Percentiles rank a stretch among this genome's conserved stretches.
Conservation (phyloP, 2,113 vertebrate genomes). For the Lontra canadensis region DNA sequence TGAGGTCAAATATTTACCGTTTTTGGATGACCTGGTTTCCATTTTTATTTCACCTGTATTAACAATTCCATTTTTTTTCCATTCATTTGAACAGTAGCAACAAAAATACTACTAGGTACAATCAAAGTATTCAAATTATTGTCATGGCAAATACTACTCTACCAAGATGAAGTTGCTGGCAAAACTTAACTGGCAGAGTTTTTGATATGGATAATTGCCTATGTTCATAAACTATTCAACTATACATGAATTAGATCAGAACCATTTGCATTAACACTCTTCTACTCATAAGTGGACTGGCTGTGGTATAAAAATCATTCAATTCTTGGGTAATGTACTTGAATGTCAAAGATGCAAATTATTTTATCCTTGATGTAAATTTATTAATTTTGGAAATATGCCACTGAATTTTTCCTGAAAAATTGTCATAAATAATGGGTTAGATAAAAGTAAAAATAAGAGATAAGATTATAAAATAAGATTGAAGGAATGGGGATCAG, state of each 20-base stretch:
- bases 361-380: constrained; percentile 15
- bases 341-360: not conserved
- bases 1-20: not conserved
- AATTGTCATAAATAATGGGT: not conserved
- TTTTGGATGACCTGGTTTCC: not conserved
- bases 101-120: not conserved
- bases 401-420: constrained; percentile 1
- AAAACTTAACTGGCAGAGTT: constrained; percentile 28
- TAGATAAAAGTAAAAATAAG: constrained; percentile 21
- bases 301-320: not conserved
- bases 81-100: constrained; percentile 23
- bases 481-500: not conserved
- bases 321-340: not conserved
- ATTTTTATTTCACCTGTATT: constrained; percentile 37
- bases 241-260: not conserved
- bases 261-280: not conserved
- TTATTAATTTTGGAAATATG: not conserved
- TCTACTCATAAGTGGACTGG: not conserved
- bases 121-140: not conserved
- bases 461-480: too few relatives aligned
- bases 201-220: not conserved
- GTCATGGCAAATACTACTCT: not conserved
- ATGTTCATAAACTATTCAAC: not conserved
- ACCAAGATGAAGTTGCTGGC: not conserved
- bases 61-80: not conserved